phyloP scores from a whole-genome alignment of 2,888 invertebrate genomes.

The Drosophila anomalata region DNA sequence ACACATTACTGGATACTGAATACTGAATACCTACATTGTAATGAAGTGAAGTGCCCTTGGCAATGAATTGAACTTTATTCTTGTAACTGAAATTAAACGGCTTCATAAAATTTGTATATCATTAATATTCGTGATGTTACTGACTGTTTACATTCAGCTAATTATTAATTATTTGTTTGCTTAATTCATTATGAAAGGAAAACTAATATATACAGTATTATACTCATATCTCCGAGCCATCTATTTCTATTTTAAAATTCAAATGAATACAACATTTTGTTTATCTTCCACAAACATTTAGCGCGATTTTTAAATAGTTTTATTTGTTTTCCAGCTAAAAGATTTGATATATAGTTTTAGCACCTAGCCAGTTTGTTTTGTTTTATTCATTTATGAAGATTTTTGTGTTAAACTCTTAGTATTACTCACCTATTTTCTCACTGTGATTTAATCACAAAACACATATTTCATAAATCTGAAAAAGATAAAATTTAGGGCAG shows the following conservation, averaged over 20 bases:
- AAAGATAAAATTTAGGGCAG: conserved; percentile 5
- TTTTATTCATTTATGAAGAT: too few species aligned
- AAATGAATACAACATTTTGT: background rate
- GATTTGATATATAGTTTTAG: background rate
- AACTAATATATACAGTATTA: background rate
- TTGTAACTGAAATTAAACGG: background rate
- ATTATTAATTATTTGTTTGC: conserved; percentile 2
- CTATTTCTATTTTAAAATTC: background rate
- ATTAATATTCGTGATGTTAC: too few species aligned
- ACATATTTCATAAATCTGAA: too few species aligned
- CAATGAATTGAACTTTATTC: background rate
- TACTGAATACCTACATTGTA: conserved; percentile 27
- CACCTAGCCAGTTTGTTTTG: conserved; percentile 31
- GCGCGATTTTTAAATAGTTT: conserved; percentile 7
- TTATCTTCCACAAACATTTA: background rate
- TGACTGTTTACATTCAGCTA: background rate
- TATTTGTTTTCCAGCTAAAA: conserved; percentile 12
- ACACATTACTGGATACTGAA: background rate
- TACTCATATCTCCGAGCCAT: background rate
- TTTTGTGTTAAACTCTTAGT: too few species aligned
- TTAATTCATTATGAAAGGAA: background rate
- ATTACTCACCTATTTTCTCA: too few species aligned
- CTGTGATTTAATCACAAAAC: too few species aligned
- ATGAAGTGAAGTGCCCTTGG: conserved; percentile 25
- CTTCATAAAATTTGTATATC: too few species aligned